These are phyloP conservation scores for Meiosimyza decipiens DNA, from an alignment of 2,888 invertebrate genomes.

Conservation along the genomic window DNA sequence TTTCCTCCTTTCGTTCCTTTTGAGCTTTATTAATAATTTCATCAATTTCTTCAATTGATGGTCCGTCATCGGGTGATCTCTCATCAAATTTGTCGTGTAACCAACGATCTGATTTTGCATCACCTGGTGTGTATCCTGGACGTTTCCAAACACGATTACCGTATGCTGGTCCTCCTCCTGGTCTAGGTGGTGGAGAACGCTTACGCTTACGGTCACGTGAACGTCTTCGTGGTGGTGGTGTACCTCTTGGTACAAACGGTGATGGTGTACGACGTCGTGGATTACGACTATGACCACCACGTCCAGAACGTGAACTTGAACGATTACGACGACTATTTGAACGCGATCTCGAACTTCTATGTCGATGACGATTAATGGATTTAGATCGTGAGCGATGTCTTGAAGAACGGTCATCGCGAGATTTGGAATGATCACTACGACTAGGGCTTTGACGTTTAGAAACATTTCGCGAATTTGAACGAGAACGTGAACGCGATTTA, in stretches of 20 bases:
- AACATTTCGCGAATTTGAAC: conserved; percentile 48
- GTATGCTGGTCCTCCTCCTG: conserved; percentile 49
- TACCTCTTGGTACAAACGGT: conserved; percentile 68
- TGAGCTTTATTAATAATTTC: conserved; percentile 71
- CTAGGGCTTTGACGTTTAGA: conserved; percentile 67
- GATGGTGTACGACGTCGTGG: conserved; percentile 59
- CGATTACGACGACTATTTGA: conserved; percentile 45
- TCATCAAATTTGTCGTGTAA: conserved; percentile 67
- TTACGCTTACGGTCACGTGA: conserved; percentile 51
- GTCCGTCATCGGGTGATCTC: conserved; percentile 57
- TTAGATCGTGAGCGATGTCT: conserved; percentile 40
- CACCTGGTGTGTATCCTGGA: conserved; percentile 36
- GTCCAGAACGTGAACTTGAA: conserved; percentile 49
- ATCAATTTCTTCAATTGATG: conserved; percentile 70
- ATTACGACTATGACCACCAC: conserved; percentile 31
- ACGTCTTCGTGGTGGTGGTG: conserved; percentile 48
- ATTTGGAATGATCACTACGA: conserved; percentile 56
- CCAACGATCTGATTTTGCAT: conserved; percentile 63
- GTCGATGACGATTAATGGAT: conserved; percentile 37
- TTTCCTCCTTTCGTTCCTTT: conserved; percentile 71
- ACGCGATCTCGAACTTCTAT: conserved; percentile 49
- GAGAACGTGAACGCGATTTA: conserved; percentile 42
- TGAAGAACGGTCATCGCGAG: conserved; percentile 27
- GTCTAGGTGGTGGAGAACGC: conserved; percentile 38
- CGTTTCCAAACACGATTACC: conserved; percentile 55